Conservation (phyloP, 2,888 invertebrate species). For the Troilus luridus region DNA sequence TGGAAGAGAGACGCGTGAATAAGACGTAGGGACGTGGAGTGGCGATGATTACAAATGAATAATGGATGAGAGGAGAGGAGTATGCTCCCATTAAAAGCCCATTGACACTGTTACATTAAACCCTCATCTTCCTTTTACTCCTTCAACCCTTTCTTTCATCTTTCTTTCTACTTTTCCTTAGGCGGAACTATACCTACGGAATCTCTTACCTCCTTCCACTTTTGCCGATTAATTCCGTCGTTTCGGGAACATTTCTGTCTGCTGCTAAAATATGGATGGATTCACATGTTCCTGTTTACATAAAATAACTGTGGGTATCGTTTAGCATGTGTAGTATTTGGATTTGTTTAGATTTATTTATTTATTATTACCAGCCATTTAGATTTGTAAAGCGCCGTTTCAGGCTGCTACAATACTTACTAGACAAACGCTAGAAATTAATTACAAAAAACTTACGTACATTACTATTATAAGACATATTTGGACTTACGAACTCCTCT, state of each 20-base stretch:
- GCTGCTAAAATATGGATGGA: neutral
- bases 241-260: neutral
- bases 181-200: neutral
- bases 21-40: constrained; percentile 45
- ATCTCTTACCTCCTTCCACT: neutral
- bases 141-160: constrained; percentile 13
- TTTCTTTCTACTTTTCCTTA: constrained; percentile 8
- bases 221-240: neutral
- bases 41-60: constrained; percentile 55
- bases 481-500: too few species aligned
- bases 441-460: too few species aligned
- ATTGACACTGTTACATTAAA: constrained; percentile 52
- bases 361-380: too few species aligned
- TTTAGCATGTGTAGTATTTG: too few species aligned
- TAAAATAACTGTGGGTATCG: too few species aligned
- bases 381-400: too few species aligned
- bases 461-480: too few species aligned
- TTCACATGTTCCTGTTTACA: too few species aligned
- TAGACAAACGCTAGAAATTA: too few species aligned
- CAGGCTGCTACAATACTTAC: too few species aligned
- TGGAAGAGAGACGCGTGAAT: constrained; percentile 19
- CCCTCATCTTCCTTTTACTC: constrained; percentile 49
- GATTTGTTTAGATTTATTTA: too few species aligned
- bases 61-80: constrained; percentile 41
- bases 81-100: constrained; percentile 51